These are phyloP conservation scores for Bubalus kerabau DNA, from an alignment of 2,113 vertebrate genomes.

Conservation along the genomic window DNA sequence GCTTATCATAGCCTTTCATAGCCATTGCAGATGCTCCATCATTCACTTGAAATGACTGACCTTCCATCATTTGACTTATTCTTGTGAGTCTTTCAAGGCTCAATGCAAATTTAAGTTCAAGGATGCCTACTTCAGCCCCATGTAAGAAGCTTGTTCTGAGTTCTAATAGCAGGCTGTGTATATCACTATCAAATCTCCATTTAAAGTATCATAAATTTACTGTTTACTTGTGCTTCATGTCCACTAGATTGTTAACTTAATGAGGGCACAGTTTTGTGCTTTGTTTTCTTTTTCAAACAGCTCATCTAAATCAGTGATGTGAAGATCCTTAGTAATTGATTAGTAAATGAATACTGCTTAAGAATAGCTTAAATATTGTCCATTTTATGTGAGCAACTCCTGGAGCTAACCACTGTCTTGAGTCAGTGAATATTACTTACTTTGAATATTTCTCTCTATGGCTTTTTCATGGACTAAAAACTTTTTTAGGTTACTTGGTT, in stretches of 20 bases:
- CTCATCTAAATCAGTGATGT: background rate
- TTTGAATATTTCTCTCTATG: background rate
- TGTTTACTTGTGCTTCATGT: background rate
- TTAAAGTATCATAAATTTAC: background rate
- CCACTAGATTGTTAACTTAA: background rate
- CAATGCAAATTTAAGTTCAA: background rate
- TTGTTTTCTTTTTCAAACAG: background rate
- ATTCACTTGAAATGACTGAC: background rate
- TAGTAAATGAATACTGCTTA: background rate
- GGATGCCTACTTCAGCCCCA: background rate
- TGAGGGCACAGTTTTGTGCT: background rate
- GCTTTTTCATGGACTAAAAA: background rate
- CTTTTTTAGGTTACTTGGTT: background rate
- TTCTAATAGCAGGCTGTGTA: background rate
- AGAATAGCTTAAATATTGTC: background rate
- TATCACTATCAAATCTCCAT: background rate
- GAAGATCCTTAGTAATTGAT: background rate
- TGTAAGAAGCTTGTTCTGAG: background rate
- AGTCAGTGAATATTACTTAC: background rate
- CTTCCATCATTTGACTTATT: background rate
- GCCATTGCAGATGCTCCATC: background rate
- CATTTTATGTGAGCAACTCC: background rate
- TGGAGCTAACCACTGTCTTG: background rate
- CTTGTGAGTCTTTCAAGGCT: background rate
- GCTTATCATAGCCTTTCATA: background rate